phyloP scores from a whole-genome alignment of 2,113 vertebrate genomes.

The Amblyornis subalaris region DNA sequence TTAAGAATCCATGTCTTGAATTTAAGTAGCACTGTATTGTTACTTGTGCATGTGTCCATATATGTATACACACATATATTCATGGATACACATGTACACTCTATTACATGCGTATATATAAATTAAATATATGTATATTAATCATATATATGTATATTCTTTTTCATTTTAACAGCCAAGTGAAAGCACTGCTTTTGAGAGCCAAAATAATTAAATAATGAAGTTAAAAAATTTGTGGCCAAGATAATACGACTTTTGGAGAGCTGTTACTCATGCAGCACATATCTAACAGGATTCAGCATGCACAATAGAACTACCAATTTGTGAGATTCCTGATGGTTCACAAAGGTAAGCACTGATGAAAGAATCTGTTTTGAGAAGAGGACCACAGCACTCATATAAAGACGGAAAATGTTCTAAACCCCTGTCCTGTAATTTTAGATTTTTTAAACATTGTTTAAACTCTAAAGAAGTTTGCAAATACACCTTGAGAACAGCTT shows the following conservation, averaged over 20 bases:
- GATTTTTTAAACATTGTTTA: not conserved
- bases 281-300: not conserved
- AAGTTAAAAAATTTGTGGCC: not conserved
- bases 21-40: not conserved
- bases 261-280: not conserved
- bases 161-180: not conserved
- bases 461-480: not conserved
- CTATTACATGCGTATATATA: not conserved
- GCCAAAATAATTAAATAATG: not conserved
- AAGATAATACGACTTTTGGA: not conserved
- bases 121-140: not conserved
- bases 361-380: not conserved
- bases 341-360: not conserved
- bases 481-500: not conserved
- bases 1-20: not conserved
- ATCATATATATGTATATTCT: not conserved
- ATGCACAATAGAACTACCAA: not conserved
- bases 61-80: accelerated
- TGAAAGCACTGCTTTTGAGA: not conserved
- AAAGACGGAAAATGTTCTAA: not conserved
- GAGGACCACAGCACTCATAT: not conserved
- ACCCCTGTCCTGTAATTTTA: not conserved
- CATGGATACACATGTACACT: not conserved
- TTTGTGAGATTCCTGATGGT: not conserved
- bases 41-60: not conserved